A percentile compares a stretch with the other conserved stretches of the same genome.
Conservation (phyloP, 2,797 vertebrate genomes). For the Myioborus miniatus region DNA sequence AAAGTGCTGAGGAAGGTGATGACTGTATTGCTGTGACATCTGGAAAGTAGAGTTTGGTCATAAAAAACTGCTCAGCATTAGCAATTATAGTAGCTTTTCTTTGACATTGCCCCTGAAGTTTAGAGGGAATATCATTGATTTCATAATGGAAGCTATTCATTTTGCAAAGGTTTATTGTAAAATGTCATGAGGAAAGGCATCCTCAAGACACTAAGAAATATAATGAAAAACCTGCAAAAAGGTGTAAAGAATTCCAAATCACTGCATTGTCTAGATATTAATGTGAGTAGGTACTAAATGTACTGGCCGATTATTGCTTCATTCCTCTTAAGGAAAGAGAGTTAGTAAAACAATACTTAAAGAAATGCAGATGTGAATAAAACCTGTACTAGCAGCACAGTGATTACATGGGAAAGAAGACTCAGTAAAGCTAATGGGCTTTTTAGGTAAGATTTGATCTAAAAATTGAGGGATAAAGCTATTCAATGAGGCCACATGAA, state of each 20-base stretch:
- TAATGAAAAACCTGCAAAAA: not conserved
- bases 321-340: conserved; percentile 11
- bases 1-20: conserved; percentile 37
- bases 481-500: not conserved
- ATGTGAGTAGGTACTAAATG: not conserved
- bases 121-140: conserved; percentile 35
- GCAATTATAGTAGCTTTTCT: conserved; percentile 51
- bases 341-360: conserved; percentile 8
- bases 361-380: not conserved
- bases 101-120: conserved; percentile 36
- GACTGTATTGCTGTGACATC: conserved; percentile 33
- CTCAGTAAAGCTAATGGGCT: not conserved
- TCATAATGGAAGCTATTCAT: conserved; percentile 54
- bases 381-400: not conserved
- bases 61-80: conserved; percentile 49
- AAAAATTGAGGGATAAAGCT: not conserved
- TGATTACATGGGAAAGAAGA: not conserved
- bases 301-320: conserved; percentile 1
- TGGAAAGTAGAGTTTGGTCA: conserved; percentile 15
- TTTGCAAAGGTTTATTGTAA: conserved; percentile 42
- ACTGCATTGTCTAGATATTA: not conserved
- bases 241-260: conserved; percentile 5
- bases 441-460: conserved; percentile 15
- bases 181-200: not conserved
- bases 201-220: not conserved